Base-by-base conservation (phyloP, 1,140 invertebrate genomes). In the Sarcophaga peregrina region DNA sequence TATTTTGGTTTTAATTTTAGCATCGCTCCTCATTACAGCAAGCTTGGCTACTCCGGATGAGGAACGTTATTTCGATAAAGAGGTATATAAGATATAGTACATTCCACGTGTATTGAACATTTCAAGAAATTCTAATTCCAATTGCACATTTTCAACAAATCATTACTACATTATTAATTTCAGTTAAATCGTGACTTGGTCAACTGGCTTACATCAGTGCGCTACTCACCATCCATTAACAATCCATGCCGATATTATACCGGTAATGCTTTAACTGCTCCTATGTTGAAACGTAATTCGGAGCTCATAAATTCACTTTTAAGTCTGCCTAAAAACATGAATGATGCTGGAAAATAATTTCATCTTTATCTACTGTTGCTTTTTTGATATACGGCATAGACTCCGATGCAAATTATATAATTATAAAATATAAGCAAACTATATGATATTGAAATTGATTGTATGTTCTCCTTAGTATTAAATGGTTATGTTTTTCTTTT, bases 231-330 rank as follows among this genome's bases (percentile, higher is more conserved):
- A n/a, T 11, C 76, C 15, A 62, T 82, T 10, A 85, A 82, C 8
- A 81, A 68, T 8, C 85, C 85, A 7, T 90, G 87, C 72, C 86
- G 86, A 73, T 88, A 87, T 50, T 85, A 85, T 46, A 48, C 84
- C 74, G 84, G 78, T 48, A 90, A 90, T 83, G 84, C 84, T 0
- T 68, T 88, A 25, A 58, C 76, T 25, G 83, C 72, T 13, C 84
- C 89, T 10, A 85, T 91, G 83, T 89, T 88, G 1, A 95, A 95
- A 87, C 92, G 94, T 8, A 95, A 95, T 86, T 94, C 94, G 0
- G 95, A 95, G 85, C 90, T 95, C 7, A 95, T 95, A 82, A 95
- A 95, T 85, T 94, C 94, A 2, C 89, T 95, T 2, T 87, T 95
- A 0, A 93, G 93, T 46, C 86, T 95, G 47, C 95, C 95, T 13